Conservation (phyloP, 2,797 vertebrate species). For the Gouania willdenowi region DNA sequence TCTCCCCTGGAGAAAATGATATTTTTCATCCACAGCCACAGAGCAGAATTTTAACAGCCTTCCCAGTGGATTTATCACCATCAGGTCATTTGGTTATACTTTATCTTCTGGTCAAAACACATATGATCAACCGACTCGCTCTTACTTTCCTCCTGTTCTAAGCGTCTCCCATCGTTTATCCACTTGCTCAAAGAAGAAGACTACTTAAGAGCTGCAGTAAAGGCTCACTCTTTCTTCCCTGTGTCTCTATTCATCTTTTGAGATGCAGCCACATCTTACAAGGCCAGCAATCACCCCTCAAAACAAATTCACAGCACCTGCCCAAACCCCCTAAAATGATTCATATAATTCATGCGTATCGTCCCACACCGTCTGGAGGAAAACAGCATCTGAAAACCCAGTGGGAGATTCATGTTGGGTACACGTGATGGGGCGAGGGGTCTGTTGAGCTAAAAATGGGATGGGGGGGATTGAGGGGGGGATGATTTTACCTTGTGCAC, state of each 20-base stretch:
- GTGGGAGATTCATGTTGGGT: slow-evolving; percentile 40
- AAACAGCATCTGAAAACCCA: slow-evolving; percentile 48
- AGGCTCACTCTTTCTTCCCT: slow-evolving; percentile 49
- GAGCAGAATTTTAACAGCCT: slow-evolving; percentile 70
- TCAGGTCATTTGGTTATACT: slow-evolving; percentile 75
- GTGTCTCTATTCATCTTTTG: slow-evolving; percentile 68
- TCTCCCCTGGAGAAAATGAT: no score
- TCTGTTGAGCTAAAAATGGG: no score
- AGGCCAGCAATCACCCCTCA: slow-evolving; percentile 23
- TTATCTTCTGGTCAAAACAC: slow-evolving; percentile 79
- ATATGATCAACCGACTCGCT: slow-evolving; percentile 73
- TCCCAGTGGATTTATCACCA: slow-evolving; percentile 74
- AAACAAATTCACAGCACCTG: slow-evolving; percentile 53
- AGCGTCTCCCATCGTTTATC: slow-evolving; percentile 59
- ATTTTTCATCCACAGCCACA: slow-evolving; percentile 77
- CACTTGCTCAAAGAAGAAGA: slow-evolving; percentile 54
- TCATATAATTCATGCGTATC: slow-evolving; percentile 56
- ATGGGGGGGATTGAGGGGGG: neutral
- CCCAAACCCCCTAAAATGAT: slow-evolving; percentile 58
- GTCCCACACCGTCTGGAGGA: slow-evolving; percentile 36
- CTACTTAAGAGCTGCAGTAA: slow-evolving; percentile 60
- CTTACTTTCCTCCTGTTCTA: slow-evolving; percentile 64
- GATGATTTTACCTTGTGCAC: no score
- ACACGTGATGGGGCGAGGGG: slow-evolving; percentile 43
- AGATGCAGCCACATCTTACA: slow-evolving; percentile 46